These are phyloP conservation scores for Tipula lateralis DNA, from an alignment of 2,888 invertebrate species.

Conservation along the genomic window DNA sequence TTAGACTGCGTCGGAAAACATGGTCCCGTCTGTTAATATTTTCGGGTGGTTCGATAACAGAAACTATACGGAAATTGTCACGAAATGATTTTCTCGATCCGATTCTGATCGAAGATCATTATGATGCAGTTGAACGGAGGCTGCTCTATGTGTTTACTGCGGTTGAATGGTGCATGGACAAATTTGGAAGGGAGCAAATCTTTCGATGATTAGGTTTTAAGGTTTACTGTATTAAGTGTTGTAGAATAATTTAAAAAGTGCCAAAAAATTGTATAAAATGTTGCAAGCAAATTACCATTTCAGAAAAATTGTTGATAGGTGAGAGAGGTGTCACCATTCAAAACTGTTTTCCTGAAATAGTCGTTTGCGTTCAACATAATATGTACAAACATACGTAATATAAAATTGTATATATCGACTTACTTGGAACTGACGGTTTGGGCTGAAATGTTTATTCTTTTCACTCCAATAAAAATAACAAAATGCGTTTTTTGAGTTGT, in stretches of 20 bases:
- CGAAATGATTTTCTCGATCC: constrained; percentile 53
- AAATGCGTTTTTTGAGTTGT: no score
- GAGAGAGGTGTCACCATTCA: no score
- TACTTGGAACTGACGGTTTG: no score
- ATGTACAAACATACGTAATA: no score
- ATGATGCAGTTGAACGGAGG: constrained; percentile 70
- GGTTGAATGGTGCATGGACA: constrained; percentile 68
- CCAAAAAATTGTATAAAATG: background rate
- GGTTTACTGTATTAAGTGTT: background rate
- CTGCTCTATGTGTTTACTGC: constrained; percentile 69
- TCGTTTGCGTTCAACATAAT: no score
- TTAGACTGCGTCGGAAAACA: constrained; percentile 64
- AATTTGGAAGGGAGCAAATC: constrained; percentile 45
- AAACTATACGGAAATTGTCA: constrained; percentile 56
- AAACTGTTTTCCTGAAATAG: no score
- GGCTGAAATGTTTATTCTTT: no score
- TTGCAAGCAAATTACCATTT: no score
- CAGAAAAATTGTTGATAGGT: no score
- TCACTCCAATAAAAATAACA: no score
- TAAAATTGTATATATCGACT: no score
- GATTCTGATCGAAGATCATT: constrained; percentile 66
- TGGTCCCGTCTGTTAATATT: constrained; percentile 66
- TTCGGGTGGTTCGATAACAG: constrained; percentile 66
- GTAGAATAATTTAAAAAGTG: background rate
- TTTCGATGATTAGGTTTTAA: background rate